Base-by-base conservation (phyloP, 2,888 invertebrate genomes). In the Barypeithes pellucidus region DNA sequence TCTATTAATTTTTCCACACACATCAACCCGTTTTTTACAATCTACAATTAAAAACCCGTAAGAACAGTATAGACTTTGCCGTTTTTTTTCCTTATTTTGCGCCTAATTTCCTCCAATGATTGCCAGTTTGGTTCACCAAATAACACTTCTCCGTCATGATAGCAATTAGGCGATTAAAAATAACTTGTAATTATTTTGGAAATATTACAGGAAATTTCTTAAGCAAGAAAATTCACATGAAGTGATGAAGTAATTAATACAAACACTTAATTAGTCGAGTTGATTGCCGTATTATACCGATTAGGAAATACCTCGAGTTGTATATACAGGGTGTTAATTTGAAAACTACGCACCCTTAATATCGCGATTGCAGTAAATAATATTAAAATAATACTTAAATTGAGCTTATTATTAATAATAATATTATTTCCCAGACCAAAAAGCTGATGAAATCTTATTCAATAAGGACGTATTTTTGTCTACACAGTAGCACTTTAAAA, bases 201-300 rank as follows among this genome's bases (percentile, higher is more conserved):
- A 61, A 29, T 45, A 43, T 41, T 61, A 29, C 61, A 61, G 61
- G 41, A 60, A 60, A 39, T 60, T 41, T 60, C 41, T 60, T 60
- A 60, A 60, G 41, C 24, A 61, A 61, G 29, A 29, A 24, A 14
- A 45, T n/a, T 11, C 16, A 45, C 29, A 29, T 16, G 45, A 18
- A 1, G 54, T 57, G 18, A 3, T 14, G 22, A 60, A n/a, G 43
- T 60, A 60, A 60, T 60, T 60, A 60, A 43, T 14, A 39, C 18
- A 59, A 16, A 18, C 29, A 18, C 29, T 11, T 41, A 59, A 59
- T 59, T 59, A 59, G 59, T 59, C n/a, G 8, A 9, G 24, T 54
- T 54, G 5, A 36, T 12, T 57, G 16, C 33, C 36, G 11, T 57
- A 14, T 18, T 57, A 18, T 3, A 50, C 18, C 45, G 1, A 47